Conservation (phyloP, 2,113 vertebrate species). For the Halcyon senegalensis region DNA sequence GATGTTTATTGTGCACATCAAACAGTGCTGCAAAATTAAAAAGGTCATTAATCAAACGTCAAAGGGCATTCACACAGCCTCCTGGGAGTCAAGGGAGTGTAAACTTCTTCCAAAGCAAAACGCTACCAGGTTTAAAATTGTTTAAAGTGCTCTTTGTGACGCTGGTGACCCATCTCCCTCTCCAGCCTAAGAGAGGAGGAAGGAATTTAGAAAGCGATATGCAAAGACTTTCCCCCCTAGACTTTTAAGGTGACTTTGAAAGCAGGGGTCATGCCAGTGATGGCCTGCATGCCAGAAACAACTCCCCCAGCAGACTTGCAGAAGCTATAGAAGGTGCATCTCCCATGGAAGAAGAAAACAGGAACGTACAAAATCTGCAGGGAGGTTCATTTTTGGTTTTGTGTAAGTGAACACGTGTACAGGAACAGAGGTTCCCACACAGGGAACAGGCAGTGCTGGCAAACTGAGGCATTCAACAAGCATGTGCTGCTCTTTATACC, state of each 20-base stretch:
- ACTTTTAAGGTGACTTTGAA: neutral
- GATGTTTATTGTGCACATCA: neutral
- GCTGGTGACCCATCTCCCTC: neutral
- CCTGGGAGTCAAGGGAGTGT: neutral
- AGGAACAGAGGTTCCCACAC: neutral
- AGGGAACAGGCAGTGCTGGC: neutral
- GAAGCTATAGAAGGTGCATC: neutral
- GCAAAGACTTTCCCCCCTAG: neutral
- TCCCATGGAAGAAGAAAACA: neutral
- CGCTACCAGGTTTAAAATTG: neutral
- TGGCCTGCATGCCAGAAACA: neutral
- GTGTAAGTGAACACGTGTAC: rapidly evolving
- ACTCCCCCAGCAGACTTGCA: neutral
- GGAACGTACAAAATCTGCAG: neutral
- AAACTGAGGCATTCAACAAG: neutral
- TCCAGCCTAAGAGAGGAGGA: neutral
- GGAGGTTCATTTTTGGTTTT: neutral
- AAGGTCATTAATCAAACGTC: neutral
- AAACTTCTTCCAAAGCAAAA: neutral
- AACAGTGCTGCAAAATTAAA: neutral
- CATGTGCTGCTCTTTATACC: neutral
- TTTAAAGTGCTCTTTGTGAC: neutral
- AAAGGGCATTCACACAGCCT: neutral
- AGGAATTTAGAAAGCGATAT: neutral
- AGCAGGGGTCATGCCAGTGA: neutral